Conservation (phyloP, 1,140 invertebrate genomes). For the Diabrotica undecimpunctata region DNA sequence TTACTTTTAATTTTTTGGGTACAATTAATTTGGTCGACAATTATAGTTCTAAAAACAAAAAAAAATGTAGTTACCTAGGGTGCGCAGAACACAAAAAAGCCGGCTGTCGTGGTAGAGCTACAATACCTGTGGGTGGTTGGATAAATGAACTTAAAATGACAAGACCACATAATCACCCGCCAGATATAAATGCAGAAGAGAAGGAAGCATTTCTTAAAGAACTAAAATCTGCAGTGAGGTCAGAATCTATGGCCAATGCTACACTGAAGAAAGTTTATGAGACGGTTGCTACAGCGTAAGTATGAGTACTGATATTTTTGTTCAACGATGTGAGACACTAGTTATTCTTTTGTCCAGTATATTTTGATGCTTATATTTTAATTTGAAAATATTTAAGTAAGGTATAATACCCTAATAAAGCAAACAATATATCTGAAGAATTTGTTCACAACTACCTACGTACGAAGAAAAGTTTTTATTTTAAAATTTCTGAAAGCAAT, state of each 20-base stretch:
- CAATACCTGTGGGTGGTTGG: conserved; percentile 29
- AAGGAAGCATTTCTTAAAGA: conserved; percentile 32
- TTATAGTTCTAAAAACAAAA: too few relatives aligned
- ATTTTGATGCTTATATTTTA: background rate
- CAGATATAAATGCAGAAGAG: conserved; percentile 34
- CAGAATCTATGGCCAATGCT: conserved; percentile 22
- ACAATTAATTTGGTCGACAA: too few relatives aligned
- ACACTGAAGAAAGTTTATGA: conserved; percentile 39
- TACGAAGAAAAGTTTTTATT: too few relatives aligned
- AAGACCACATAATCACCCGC: conserved; percentile 37
- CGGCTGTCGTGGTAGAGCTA: conserved; percentile 36
- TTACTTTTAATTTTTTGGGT: too few relatives aligned
- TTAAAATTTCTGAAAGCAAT: too few relatives aligned
- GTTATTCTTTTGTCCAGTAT: background rate
- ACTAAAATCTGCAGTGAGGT: conserved; percentile 29
- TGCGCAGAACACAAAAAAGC: conserved; percentile 35
- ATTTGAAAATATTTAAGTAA: too few relatives aligned
- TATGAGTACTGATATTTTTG: conserved; percentile 7
- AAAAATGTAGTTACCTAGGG: conserved; percentile 32
- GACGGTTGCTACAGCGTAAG: conserved; percentile 37
- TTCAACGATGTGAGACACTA: background rate
- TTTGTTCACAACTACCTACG: too few relatives aligned
- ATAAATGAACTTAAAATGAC: conserved; percentile 31
- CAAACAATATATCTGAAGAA: too few relatives aligned
- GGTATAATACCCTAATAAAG: too few relatives aligned